These are phyloP conservation scores for Charaxes varanes DNA, from an alignment of 1,140 invertebrate genomes.

Conservation along the genomic window DNA sequence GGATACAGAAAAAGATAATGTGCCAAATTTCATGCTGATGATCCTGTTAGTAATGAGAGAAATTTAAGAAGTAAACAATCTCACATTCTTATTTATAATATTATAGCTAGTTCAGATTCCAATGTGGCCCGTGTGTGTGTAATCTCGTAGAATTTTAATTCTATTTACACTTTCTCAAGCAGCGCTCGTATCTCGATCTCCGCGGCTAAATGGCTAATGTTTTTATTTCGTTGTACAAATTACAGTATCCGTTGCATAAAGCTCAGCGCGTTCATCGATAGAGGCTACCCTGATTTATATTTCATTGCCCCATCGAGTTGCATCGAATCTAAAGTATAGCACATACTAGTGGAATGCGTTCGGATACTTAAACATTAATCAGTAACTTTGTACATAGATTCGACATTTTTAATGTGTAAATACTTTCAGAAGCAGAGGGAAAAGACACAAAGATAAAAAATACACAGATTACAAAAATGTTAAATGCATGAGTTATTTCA, in stretches of 20 bases:
- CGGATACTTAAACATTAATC: neutral
- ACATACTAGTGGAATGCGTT: neutral
- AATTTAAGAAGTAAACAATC: too few species aligned
- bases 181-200: slow-evolving; percentile 47
- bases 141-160: slow-evolving; percentile 20
- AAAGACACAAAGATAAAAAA: too few species aligned
- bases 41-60: too few species aligned
- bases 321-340: neutral
- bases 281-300: slow-evolving; percentile 60
- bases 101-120: too few species aligned
- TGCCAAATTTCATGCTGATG: too few species aligned
- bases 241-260: slow-evolving; percentile 52
- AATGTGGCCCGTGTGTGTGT: neutral
- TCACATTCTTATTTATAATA: neutral
- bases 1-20: too few species aligned
- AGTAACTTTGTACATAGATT: neutral
- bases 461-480: too few species aligned
- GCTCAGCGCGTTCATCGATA: slow-evolving; percentile 41
- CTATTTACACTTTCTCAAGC: slow-evolving; percentile 44
- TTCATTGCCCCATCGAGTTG: slow-evolving; percentile 10
- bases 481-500: too few species aligned
- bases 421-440: too few species aligned
- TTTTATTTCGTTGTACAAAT: slow-evolving; percentile 51
- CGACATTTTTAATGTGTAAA: too few species aligned
- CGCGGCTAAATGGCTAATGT: slow-evolving; percentile 51